Base-by-base conservation (phyloP, 2,888 invertebrate genomes). In the Cerceris ruficornis region DNA sequence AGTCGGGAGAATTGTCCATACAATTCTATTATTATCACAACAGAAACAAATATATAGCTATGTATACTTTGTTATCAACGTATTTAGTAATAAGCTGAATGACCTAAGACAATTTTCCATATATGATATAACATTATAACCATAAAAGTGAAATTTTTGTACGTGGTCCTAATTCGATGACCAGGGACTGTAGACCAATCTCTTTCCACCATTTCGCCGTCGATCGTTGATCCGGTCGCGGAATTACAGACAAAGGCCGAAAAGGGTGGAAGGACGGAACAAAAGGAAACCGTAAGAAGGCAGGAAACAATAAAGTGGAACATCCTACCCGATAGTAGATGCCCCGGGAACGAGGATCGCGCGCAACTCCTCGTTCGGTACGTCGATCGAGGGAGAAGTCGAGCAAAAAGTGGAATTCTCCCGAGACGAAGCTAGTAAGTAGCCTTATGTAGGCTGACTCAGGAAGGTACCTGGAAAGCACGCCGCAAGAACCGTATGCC, bases 381-480 rank as follows among this genome's bases (percentile, higher is more conserved):
- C 75, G 69, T 72, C 77, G 75, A 75, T 28, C 43, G 78, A 81
- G 61, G 78, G 62, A 78, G 86, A 87, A 88, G 75, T 82, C 69
- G 74, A 59, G 82, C 77, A 89, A 90, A 90, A 90, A 90, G 88
- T 88, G 82, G 88, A 87, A 89, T 87, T 81, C 85, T 82, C 82
- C 54, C 62, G 85, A 79, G 83, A 81, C 83, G 81, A 68, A 81
- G 84, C 81, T 83, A 86, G 86, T 83, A 84, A 88, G 86, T 85
- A 83, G 85, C 90, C 90, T 90, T 90, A 90, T 90, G 90, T 86
- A 90, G 90, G 82, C 87, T 88, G 90, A 90, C 83, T 87, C 83
- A 86, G 86, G 87, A 85, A 81, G 85, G 83, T 90, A 90, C 89
- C 86, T 82, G 88, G 89, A 90, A 90, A 87, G 85, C 72, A 76